Base-by-base conservation (phyloP, 2,113 vertebrate species). In the Microcebus tavaratra region DNA sequence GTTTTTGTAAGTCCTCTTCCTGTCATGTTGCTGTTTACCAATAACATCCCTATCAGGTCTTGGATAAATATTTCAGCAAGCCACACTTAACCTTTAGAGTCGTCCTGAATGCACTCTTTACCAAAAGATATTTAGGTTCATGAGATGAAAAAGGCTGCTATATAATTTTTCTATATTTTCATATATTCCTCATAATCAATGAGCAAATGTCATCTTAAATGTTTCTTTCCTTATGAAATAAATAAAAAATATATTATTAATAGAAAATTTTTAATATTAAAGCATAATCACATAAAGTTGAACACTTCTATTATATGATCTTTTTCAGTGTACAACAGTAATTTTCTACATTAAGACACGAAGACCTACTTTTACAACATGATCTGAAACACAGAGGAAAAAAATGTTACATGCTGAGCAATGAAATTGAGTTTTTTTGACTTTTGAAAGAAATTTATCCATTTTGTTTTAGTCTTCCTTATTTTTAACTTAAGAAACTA, bases 341-440 rank as follows among this genome's bases (percentile, higher is more conserved):
- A 97, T 86, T 98, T 98, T 98, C 96, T 98, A 80, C 98, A 98
- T 98, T 98, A 98, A 98, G 97, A 97, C 93, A 97, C 94, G 96
- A 96, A 98, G 97, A 98, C 98, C 97, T 98, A 98, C 98, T 98
- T 98, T 98, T 97, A 98, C 98, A 98, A 96, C 95, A 97, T 98
- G 98, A 93, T 98, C 98, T 98, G 97, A 99, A 98, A 98, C 96
- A 98, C 88, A 98, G 94, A 63, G 97, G 96, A 97, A 98, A 98
- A 98, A 98, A 98, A 97, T 98, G 97, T 98, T 98, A 93, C 98
- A 98, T 98, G 98, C 98, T 99, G 98, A 97, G 98, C 97, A 98
- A 98, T 97, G 98, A 99, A 99, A 99, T 98, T 98, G 98, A 98
- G 96, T 98, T 98, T 98, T 98, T 97, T 98, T 98, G 80, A 84